Percentiles rank a stretch among this genome's conserved stretches.
phyloP scores from a whole-genome alignment of 2,888 invertebrate genomes.

The Nephrotoma appendiculata region DNA sequence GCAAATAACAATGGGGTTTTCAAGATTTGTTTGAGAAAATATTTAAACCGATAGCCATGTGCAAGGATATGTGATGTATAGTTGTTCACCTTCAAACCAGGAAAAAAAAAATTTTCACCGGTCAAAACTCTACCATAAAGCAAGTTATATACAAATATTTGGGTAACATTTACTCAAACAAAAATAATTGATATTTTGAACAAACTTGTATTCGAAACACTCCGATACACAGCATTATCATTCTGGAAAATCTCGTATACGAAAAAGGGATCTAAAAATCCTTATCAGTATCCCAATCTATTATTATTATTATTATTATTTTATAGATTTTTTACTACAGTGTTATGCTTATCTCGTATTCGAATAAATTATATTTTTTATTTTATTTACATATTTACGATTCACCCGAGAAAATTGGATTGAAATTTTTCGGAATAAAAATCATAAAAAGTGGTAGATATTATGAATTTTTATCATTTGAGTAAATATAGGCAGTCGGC shows the following conservation, averaged over 20 bases:
- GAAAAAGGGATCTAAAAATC: not conserved
- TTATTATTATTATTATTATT: not conserved
- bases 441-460: not conserved
- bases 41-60: too few species aligned
- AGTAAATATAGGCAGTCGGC: too few species aligned
- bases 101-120: too few species aligned
- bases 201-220: not conserved
- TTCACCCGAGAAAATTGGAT: not conserved
- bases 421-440: not conserved
- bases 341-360: not conserved
- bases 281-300: not conserved
- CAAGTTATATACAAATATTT: not conserved
- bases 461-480: too few species aligned
- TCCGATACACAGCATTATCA: not conserved
- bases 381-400: not conserved
- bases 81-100: too few species aligned
- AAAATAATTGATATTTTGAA: not conserved
- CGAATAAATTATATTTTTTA: not conserved
- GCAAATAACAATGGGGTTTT: too few species aligned
- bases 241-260: not conserved
- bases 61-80: too few species aligned
- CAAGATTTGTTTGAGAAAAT: too few species aligned
- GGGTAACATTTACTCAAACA: not conserved
- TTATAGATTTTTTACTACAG: not conserved
- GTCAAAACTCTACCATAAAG: too few species aligned